Evolutionary conservation across 2,888 invertebrate species (phyloP), one percentile per base, ranked within the genome.

Genomic region (Toxonevra muliebris): DNA sequence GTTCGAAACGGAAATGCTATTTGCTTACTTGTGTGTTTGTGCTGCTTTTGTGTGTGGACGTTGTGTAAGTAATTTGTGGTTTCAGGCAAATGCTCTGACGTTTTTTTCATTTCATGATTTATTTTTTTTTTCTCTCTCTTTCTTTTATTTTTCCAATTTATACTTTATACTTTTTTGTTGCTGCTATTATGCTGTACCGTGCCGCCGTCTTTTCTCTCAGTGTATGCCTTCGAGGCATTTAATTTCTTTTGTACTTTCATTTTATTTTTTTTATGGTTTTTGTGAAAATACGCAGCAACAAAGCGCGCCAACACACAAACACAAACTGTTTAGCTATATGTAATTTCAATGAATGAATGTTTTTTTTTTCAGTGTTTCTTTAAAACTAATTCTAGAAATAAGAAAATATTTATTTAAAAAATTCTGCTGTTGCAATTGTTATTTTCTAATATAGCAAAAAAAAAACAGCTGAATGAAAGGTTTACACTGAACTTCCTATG

Each of bases 61-160:
- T 53, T 61, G 52, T 54, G 66, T 66, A 66, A 66, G 66, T 66
- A 61, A 66, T 66, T 66, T 45, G 66, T 66, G 66, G 66, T 66
- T 66, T 61, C 57, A 50, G 66, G 66, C 61, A 60, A 53, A 66
- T 61, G 61, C 59, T 65, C 60, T 65, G 65, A 65, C 58, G 59
- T 65, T 65, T 65, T 65, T 30, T 30, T 30, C 30, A 30, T 30
- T 30, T 30, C 30, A 30, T 30, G 30, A 30, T 30, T 30, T 30
- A 2, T 2, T 7, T 30, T 30, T 30, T 30, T 30, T 7, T 30
- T 7, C 3, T 30, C n/a, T n/a, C n/a, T n/a, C n/a, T n/a, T n/a
- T n/a, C n/a, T n/a, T n/a, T n/a, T n/a, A n/a, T 30, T 30, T 30
- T 30, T 30, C 3, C 7, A 4, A 30, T 4, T 30, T 30, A 4